These are phyloP conservation scores for Grammatotria lemairii DNA, from an alignment of 2,113 vertebrate genomes.

Conservation along the genomic window DNA sequence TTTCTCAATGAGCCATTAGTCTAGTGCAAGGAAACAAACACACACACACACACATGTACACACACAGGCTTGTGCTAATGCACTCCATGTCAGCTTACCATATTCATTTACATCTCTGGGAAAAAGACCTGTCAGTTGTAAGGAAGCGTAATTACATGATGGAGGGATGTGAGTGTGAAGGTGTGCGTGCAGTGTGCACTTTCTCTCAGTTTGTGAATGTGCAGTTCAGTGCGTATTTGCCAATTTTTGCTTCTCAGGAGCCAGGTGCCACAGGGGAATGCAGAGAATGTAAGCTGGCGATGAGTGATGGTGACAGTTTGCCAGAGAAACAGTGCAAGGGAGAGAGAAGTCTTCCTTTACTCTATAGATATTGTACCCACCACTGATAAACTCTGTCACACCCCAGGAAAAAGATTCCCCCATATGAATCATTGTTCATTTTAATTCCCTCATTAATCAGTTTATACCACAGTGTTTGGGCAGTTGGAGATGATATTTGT, in stretches of 20 bases:
- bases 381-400: constrained; percentile 36
- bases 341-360: constrained; percentile 9
- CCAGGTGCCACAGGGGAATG: constrained; percentile 54
- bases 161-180: background rate
- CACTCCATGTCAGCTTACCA: background rate
- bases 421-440: constrained; percentile 28
- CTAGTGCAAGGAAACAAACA: background rate
- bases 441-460: constrained; percentile 50
- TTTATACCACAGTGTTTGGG: background rate
- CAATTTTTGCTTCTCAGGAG: constrained; percentile 23
- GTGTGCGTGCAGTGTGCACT: background rate
- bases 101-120: constrained; percentile 30
- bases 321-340: constrained; percentile 12
- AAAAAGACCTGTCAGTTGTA: constrained; percentile 33
- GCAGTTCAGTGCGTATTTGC: constrained; percentile 1
- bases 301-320: constrained; percentile 54
- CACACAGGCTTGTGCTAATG: background rate
- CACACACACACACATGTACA: background rate
- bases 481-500: constrained; percentile 29
- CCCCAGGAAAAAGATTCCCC: constrained; percentile 12
- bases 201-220: constrained; percentile 1
- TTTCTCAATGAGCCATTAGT: constrained; percentile 24
- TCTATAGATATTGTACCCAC: constrained; percentile 27
- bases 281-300: constrained; percentile 35
- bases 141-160: background rate